Base-by-base conservation (phyloP, 2,113 vertebrate species). In the Garra rufa region DNA sequence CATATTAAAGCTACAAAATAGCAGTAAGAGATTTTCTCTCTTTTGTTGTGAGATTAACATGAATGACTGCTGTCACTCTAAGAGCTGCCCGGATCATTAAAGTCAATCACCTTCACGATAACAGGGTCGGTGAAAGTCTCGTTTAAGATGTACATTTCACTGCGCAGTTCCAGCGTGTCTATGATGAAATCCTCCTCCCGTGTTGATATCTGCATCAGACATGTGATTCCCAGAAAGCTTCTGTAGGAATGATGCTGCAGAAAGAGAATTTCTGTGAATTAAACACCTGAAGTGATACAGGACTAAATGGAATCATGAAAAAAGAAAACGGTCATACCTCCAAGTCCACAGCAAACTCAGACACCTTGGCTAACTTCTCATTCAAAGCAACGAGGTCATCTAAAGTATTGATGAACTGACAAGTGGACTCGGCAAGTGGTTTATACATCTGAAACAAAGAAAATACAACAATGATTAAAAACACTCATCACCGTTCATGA, bases 181-280 rank as follows among this genome's bases (percentile, higher is more conserved):
- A 99, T 89, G n/a, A 99, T 95, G 88, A 97, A 99, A 73, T 99
- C 98, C 78, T 99, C 97, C 0, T 94, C 95, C 2, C 97, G 94
- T 11, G 97, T 99, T 69, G 98, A 99, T 83, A 99, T 96, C 88
- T 99, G 98, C 96, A 99, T 96, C 87, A 99, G 94, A 83, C 96
- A 98, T 0, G 98, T 99, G 82, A 99, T 88, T 69, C 98, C 98
- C 0, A 98, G 92, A 89, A 99, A 99, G 85, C 95, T 99, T 88
- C 98, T 92, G 90, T 99, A 99, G 24, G 97, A 99, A 89, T 99
- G 98, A 86, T 99, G 98, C 98, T 99, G 87, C 0, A 1, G 63
- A 4, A 46, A 9, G 3, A 65, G 17, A 50, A 63, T 9, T 15
- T 2, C 21, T 14, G 15, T 44, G 10, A 21, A 63, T 14, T 46